Base-by-base conservation (phyloP, 2,888 invertebrate genomes). In the Labia minor region DNA sequence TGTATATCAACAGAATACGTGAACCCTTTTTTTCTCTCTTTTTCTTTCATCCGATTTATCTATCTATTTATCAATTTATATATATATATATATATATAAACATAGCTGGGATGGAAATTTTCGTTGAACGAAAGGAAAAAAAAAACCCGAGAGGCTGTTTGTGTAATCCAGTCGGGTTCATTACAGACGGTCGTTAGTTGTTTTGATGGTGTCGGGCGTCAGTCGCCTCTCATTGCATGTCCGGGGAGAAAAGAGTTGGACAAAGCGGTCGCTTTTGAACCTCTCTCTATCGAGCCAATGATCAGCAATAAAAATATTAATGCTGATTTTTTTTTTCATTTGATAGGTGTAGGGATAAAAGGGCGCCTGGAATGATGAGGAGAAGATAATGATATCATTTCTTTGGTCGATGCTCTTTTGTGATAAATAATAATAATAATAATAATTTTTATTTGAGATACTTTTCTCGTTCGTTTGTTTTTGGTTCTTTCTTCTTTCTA, bases 231-330 rank as follows among this genome's bases (percentile, higher is more conserved):
- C 49, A 14, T 49, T n/a, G 49, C 49, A 49, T 16, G 49, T 49
- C 49, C 8, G 49, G 49, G 49, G 49, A n/a, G 49, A 49, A 49
- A 49, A 49, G 8, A 16, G 49, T 14, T 14, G 49, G 49, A 49
- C 49, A 49, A 49, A 49, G 49, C 49, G 49, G 8, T 49, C 49
- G 49, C 49, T 49, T 49, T 49, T 14, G 8, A 49, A 49, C n/a
- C 49, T 49, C 49, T 8, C 3, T 26, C 3, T 49, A 49, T 49
- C 49, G 8, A 49, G 49, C n/a, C 49, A 49, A 49, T 49, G 49
- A 49, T 49, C 49, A 49, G 49, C 49, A 49, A 49, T 49, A 49
- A 49, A 49, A 49, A 49, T 49, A 49, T 49, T 49, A 49, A 49
- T 49, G 49, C 49, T 49, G 49, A 49, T 49, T 49, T 49, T 49